Evolutionary conservation across 2,888 invertebrate genomes (phyloP), one percentile per base, ranked within the genome.

Genomic region (Strigamia crassipes): DNA sequence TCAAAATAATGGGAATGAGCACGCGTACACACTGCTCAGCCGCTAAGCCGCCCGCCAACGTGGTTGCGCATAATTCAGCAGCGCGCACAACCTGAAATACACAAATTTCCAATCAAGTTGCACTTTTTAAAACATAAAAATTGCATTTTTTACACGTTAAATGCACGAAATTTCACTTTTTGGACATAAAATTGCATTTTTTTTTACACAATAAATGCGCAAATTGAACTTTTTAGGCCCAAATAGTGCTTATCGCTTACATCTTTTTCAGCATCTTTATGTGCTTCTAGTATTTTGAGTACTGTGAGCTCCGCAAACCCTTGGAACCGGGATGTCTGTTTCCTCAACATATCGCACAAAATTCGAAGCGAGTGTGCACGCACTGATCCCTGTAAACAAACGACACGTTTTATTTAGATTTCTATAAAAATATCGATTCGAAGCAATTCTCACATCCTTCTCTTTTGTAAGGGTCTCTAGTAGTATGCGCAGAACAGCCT

Each of bases 251-350:
- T 85, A 2, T 4, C 21, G 12, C 81, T 81, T 86, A 89, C 89
- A 86, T 90, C 89, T 86, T 89, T 89, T 84, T 89, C 88, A 82
- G 88, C 85, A 85, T 90, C 90, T 85, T 90, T 94, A 89, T 97
- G 96, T 82, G 95, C 94, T 87, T 94, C 93, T 85, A 98, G 92
- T 15, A 98, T 94, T 88, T 94, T 94, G 80, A 98, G 90, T 82
- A 96, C 92, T 56, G 97, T 93, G 82, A 98, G 91, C 90, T 99
- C 98, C 82, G 95, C 93, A 89, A 95, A 98, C 86, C 93, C 93
- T 84, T 92, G 91, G 92, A 97, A 97, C 85, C 93, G 92, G 83
- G 92, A 46, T 46, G 83, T 31, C 18, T 83, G 83, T 42, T 80
- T 41, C 18, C 81, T 41, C 13, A 83, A 41, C 66, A 83, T 78